Evolutionary conservation across 2,797 vertebrate genomes (phyloP).

Genomic region (Anguilla anguilla): DNA sequence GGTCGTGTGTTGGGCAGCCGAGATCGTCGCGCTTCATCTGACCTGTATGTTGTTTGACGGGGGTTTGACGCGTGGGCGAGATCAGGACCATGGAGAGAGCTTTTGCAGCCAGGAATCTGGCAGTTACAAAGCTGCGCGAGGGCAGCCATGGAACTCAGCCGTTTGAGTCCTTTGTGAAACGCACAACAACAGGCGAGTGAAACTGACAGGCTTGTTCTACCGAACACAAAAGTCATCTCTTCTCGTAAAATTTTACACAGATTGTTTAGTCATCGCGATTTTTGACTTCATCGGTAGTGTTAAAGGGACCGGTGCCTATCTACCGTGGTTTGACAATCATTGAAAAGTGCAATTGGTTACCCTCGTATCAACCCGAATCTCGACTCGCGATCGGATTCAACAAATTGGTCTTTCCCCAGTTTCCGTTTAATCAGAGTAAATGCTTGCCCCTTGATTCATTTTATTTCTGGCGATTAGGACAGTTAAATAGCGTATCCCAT

Average conservation of each 20-base stretch:
- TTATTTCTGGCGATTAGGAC: not conserved
- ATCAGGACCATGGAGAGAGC: constrained; percentile 74
- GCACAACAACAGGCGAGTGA: not conserved
- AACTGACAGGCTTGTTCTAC: not conserved
- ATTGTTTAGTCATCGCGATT: not conserved
- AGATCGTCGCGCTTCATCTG: constrained; percentile 1
- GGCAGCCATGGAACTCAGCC: not conserved
- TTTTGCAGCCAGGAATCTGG: constrained; percentile 35
- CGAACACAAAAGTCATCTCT: not conserved
- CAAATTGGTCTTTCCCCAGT: not conserved
- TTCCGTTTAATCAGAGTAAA: not conserved
- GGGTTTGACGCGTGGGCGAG: constrained; percentile 55
- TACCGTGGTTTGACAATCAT: not conserved
- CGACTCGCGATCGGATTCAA: not conserved
- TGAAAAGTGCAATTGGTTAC: not conserved
- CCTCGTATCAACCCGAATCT: not conserved
- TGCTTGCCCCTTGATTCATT: not conserved
- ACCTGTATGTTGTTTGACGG: constrained; percentile 1
- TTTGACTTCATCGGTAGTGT: not conserved
- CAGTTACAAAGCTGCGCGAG: not conserved
- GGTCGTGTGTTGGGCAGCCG: constrained; percentile 28
- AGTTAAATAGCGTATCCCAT: not conserved
- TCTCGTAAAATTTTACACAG: not conserved
- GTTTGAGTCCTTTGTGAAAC: not conserved
- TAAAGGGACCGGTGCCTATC: not conserved